A percentile compares a stretch with the other conserved stretches of the same genome.
Evolutionary conservation across 2,888 invertebrate genomes (phyloP).

Genomic region (Notodonta dromedarius): DNA sequence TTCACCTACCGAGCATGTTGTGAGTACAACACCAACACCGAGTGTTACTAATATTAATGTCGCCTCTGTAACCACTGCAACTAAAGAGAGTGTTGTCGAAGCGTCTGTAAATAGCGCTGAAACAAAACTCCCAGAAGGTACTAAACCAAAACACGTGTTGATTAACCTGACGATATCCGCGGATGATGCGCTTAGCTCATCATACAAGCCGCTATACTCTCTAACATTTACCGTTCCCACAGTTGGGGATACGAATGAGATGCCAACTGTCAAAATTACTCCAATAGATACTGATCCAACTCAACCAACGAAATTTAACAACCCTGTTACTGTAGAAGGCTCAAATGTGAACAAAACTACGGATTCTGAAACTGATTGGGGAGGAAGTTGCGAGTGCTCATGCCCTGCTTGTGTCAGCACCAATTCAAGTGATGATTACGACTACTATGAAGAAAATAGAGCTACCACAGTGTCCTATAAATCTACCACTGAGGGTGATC

Average conservation of each 20-base stretch:
- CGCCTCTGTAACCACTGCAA: slow-evolving; percentile 21
- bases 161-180: slow-evolving; percentile 93
- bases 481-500: slow-evolving; percentile 18
- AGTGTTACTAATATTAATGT: slow-evolving; percentile 49
- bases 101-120: slow-evolving; percentile 56
- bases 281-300: slow-evolving; percentile 75
- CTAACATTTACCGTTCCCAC: slow-evolving; percentile 92
- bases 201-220: slow-evolving; percentile 88
- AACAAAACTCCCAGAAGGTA: slow-evolving; percentile 60
- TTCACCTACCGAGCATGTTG: slow-evolving; percentile 59
- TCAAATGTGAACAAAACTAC: slow-evolving; percentile 50
- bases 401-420: slow-evolving; percentile 86
- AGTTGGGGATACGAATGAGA: slow-evolving; percentile 76
- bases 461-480: slow-evolving; percentile 34
- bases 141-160: slow-evolving; percentile 86
- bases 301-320: slow-evolving; percentile 70
- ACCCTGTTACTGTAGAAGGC: slow-evolving; percentile 69
- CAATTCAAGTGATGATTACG: slow-evolving; percentile 67
- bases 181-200: slow-evolving; percentile 77
- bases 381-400: slow-evolving; percentile 89
- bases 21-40: slow-evolving; percentile 50
- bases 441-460: slow-evolving; percentile 59
- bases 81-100: slow-evolving; percentile 37
- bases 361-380: slow-evolving; percentile 65
- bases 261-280: slow-evolving; percentile 83